A percentile compares a stretch with the other conserved stretches of the same genome.
phyloP scores from a whole-genome alignment of 2,888 invertebrate genomes.

The Drosophila rubida region DNA sequence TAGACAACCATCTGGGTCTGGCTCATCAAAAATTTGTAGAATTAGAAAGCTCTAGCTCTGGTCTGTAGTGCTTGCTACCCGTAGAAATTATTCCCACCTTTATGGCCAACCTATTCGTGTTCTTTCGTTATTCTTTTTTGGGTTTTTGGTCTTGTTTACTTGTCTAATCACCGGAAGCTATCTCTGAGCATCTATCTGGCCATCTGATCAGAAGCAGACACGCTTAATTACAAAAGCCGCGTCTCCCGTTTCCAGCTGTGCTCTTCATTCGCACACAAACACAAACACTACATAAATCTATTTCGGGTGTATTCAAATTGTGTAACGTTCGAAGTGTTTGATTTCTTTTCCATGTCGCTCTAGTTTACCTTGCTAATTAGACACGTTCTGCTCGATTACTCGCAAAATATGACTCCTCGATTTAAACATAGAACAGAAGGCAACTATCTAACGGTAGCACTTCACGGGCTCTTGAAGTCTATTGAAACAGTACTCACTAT shows the following conservation, averaged over 20 bases:
- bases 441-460: background rate
- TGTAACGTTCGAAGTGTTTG: constrained; percentile 33
- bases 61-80: constrained; percentile 34
- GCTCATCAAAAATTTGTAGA: constrained; percentile 35
- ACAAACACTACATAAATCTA: constrained; percentile 42
- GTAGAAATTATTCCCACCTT: constrained; percentile 74
- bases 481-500: constrained; percentile 2
- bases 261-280: constrained; percentile 22
- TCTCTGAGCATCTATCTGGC: constrained; percentile 56
- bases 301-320: constrained; percentile 60
- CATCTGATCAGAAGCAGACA: constrained; percentile 46
- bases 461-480: constrained; percentile 11
- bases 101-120: constrained; percentile 45
- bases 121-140: constrained; percentile 26
- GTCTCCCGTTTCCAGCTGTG: constrained; percentile 54
- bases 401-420: constrained; percentile 36
- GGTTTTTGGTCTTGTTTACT: constrained; percentile 44
- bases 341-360: constrained; percentile 54
- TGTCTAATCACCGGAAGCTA: constrained; percentile 77
- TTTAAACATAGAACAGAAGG: constrained; percentile 15
- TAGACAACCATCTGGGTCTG: constrained; percentile 40
- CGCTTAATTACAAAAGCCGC: constrained; percentile 67
- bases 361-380: constrained; percentile 54
- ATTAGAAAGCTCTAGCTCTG: constrained; percentile 59
- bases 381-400: constrained; percentile 57